Evolutionary conservation across 2,888 invertebrate genomes (phyloP).

Genomic region (Pterostichus madidus): DNA sequence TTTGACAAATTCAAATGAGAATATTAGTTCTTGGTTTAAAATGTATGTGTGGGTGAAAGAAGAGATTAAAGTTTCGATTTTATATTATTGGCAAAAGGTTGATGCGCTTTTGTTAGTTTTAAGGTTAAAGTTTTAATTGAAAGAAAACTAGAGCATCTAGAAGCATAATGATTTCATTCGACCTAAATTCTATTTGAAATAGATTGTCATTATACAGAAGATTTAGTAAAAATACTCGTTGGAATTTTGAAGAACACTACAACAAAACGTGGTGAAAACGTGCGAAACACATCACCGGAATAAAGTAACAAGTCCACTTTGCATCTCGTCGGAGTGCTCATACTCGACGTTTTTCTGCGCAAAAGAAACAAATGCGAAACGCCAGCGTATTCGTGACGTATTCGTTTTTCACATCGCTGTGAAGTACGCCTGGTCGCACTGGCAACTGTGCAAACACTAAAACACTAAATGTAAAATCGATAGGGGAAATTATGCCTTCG

Average conservation of each 20-base stretch:
- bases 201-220: slow-evolving; percentile 18
- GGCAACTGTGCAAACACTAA: slow-evolving; percentile 63
- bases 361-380: slow-evolving; percentile 32
- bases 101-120: slow-evolving; percentile 1
- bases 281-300: slow-evolving; percentile 34
- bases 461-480: slow-evolving; percentile 71
- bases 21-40: too few relatives aligned
- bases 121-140: slow-evolving; percentile 30
- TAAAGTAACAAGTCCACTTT: slow-evolving; percentile 46
- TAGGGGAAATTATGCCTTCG: slow-evolving; percentile 72
- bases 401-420: slow-evolving; percentile 52
- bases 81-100: neutral
- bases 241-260: slow-evolving; percentile 8
- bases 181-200: slow-evolving; percentile 16
- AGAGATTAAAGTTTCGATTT: slow-evolving; percentile 6
- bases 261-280: slow-evolving; percentile 32
- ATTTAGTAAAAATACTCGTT: slow-evolving; percentile 13
- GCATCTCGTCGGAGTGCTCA: slow-evolving; percentile 29
- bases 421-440: slow-evolving; percentile 48
- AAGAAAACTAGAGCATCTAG: slow-evolving; percentile 29
- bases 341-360: slow-evolving; percentile 16
- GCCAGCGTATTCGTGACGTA: slow-evolving; percentile 39
- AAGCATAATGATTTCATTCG: slow-evolving; percentile 2
- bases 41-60: neutral
- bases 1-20: too few relatives aligned